phyloP scores from a whole-genome alignment of 2,888 invertebrate genomes.

The Suillia variegata region DNA sequence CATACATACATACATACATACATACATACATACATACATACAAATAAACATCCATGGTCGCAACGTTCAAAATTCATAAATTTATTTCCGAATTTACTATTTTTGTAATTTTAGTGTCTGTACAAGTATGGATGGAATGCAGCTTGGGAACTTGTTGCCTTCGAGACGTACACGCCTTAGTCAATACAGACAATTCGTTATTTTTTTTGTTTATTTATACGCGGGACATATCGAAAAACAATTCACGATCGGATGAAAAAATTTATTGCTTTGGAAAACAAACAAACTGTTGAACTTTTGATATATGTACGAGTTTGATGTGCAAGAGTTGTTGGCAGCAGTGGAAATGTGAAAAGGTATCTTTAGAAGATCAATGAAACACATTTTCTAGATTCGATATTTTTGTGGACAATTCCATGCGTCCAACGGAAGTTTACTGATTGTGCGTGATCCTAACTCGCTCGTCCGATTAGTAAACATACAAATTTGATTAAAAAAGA shows the following conservation, averaged over 20 bases:
- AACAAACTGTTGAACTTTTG: neutral
- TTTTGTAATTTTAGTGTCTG: neutral
- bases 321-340: neutral
- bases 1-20: slow-evolving; percentile 1
- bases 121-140: neutral
- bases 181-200: neutral
- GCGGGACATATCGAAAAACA: slow-evolving; percentile 5
- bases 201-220: slow-evolving; percentile 3
- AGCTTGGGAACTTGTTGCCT: neutral
- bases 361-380: slow-evolving; percentile 1
- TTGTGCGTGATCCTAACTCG: too few species aligned
- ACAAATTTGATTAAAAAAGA: too few species aligned
- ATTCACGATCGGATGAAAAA: neutral
- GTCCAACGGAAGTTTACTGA: too few species aligned
- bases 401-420: neutral
- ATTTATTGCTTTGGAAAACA: neutral
- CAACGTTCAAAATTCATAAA: neutral
- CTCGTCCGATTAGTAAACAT: too few species aligned
- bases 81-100: neutral
- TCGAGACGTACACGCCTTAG: slow-evolving; percentile 4
- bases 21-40: too few species aligned
- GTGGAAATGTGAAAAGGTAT: neutral
- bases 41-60: too few species aligned
- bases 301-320: neutral
- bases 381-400: neutral